Evolutionary conservation across 1,140 invertebrate genomes (phyloP).

Genomic region (Helicoverpa armigera): DNA sequence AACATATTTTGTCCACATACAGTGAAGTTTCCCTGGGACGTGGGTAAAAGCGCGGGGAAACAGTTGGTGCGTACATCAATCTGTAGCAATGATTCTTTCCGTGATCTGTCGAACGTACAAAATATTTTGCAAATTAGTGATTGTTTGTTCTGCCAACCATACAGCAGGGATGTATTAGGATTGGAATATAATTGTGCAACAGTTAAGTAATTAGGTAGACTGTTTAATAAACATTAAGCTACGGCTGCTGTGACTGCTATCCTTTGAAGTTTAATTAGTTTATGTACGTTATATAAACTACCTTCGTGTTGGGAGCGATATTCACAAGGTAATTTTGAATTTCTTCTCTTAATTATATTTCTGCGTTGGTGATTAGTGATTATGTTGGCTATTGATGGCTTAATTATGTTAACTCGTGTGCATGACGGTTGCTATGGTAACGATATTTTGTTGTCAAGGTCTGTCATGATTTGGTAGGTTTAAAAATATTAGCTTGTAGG

Average conservation of each 20-base stretch:
- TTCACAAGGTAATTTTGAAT: background rate
- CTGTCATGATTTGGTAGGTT: background rate
- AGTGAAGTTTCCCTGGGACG: no score
- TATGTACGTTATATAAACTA: background rate
- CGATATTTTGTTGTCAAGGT: background rate
- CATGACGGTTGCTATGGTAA: background rate
- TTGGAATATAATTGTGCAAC: conserved; percentile 36
- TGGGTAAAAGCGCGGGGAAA: no score
- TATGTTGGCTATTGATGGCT: conserved; percentile 5
- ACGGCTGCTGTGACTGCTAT: conserved; percentile 22
- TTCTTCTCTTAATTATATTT: conserved; percentile 11
- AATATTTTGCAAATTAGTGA: background rate
- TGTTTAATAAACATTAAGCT: conserved; percentile 42
- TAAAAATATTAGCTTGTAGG: no score
- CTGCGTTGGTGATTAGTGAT: background rate
- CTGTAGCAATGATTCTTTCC: no score
- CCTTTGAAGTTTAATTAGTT: conserved; percentile 36
- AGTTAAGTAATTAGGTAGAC: conserved; percentile 36
- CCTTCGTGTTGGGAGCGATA: background rate
- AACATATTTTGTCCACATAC: no score
- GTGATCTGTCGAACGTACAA: background rate
- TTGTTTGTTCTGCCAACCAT: background rate
- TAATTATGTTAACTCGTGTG: conserved; percentile 22
- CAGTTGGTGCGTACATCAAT: no score
- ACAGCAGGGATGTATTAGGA: background rate